phyloP scores from a whole-genome alignment of 1,140 invertebrate species.

The Maniola jurtina region DNA sequence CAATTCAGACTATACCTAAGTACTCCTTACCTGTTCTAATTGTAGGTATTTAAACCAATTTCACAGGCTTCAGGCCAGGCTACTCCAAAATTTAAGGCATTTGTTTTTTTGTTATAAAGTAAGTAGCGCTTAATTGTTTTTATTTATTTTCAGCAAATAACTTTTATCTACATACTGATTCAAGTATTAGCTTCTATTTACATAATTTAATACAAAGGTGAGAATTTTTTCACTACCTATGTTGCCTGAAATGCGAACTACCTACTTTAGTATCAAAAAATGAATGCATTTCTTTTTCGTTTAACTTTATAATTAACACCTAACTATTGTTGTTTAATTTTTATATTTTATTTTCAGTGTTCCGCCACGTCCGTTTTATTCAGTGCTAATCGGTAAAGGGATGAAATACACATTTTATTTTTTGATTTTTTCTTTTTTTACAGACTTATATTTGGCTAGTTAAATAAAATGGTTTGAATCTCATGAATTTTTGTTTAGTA shows the following conservation, averaged over 20 bases:
- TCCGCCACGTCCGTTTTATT: slow-evolving; percentile 43
- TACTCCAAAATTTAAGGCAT: background rate
- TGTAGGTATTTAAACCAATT: too few relatives aligned
- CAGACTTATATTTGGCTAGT: slow-evolving; percentile 57
- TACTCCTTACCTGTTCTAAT: too few relatives aligned
- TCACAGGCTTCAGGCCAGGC: too few relatives aligned
- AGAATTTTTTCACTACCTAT: slow-evolving; percentile 16
- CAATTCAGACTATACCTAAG: too few relatives aligned
- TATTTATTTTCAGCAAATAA: slow-evolving; percentile 52
- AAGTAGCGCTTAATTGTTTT: slow-evolving; percentile 30
- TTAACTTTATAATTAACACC: background rate
- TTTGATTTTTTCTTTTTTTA: slow-evolving; percentile 63
- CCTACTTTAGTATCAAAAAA: slow-evolving; percentile 10
- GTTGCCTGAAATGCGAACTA: background rate
- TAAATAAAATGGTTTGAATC: slow-evolving; percentile 8
- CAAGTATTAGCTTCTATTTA: slow-evolving; percentile 17
- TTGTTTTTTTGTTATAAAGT: slow-evolving; percentile 10
- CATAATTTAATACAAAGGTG: slow-evolving; percentile 34
- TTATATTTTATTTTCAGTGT: slow-evolving; percentile 48
- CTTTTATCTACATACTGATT: slow-evolving; percentile 20
- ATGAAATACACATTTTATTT: slow-evolving; percentile 65
- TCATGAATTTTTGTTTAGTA: background rate
- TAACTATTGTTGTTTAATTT: background rate
- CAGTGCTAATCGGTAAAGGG: slow-evolving; percentile 46
- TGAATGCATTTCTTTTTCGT: slow-evolving; percentile 4